Percentiles rank a stretch among this genome's conserved stretches.
phyloP scores from a whole-genome alignment of 2,888 invertebrate genomes.

The Lepeophtheirus nordmannii region DNA sequence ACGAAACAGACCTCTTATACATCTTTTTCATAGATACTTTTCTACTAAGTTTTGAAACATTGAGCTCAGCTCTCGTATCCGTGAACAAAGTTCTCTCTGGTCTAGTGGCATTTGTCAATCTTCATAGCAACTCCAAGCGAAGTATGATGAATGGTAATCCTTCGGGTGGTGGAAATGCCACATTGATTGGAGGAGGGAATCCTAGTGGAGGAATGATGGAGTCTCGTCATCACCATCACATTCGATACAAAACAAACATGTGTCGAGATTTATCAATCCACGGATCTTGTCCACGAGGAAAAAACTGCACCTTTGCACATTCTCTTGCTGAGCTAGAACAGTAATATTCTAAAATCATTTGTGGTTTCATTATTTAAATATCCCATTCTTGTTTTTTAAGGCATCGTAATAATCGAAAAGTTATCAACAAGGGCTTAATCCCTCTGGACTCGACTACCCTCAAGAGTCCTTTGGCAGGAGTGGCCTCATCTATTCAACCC shows the following conservation, averaged over 20 bases:
- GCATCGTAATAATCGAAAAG: background rate
- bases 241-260: slow-evolving; percentile 76
- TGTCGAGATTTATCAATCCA: slow-evolving; percentile 66
- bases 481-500: too few species aligned
- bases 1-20: background rate
- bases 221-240: slow-evolving; percentile 37
- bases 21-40: background rate
- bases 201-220: slow-evolving; percentile 29
- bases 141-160: slow-evolving; percentile 39
- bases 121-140: slow-evolving; percentile 47
- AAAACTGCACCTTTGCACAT: slow-evolving; percentile 79
- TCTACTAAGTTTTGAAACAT: background rate
- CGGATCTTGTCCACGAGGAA: slow-evolving; percentile 68
- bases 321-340: slow-evolving; percentile 77
- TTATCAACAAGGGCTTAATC: background rate
- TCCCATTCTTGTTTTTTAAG: background rate
- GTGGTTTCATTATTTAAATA: slow-evolving; percentile 9
- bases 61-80: background rate
- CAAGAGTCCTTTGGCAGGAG: too few species aligned
- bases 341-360: slow-evolving; percentile 33
- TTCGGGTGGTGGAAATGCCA: slow-evolving; percentile 22
- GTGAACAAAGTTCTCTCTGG: slow-evolving; percentile 54
- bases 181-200: slow-evolving; percentile 23
- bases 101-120: slow-evolving; percentile 57
- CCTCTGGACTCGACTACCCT: too few species aligned